Percentiles rank a stretch among this genome's conserved stretches.
These are phyloP conservation scores for Semotilus atromaculatus DNA, from an alignment of 2,797 vertebrate genomes.

Conservation along the genomic window DNA sequence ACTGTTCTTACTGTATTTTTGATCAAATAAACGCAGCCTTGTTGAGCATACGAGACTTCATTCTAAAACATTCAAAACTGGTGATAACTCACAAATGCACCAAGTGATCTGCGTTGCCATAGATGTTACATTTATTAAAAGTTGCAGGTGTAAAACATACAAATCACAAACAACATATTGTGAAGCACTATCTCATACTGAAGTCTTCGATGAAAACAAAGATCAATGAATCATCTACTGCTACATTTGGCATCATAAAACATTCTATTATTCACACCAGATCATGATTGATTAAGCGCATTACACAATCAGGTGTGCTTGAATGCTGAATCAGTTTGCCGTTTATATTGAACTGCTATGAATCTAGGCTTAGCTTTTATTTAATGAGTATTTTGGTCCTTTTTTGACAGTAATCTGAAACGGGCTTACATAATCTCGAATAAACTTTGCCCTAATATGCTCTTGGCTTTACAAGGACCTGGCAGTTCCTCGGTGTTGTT, in stretches of 20 bases:
- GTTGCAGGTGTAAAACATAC: slow-evolving; percentile 58
- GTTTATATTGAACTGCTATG: background rate
- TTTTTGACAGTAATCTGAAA: slow-evolving; percentile 26
- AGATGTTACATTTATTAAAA: slow-evolving; percentile 64
- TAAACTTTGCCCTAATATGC: background rate
- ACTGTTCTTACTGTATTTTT: background rate
- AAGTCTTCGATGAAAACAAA: slow-evolving; percentile 43
- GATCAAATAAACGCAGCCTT: background rate
- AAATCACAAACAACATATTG: slow-evolving; percentile 55
- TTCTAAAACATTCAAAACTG: background rate
- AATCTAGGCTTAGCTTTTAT: background rate
- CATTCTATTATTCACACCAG: slow-evolving; percentile 41
- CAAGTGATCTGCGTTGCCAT: slow-evolving; percentile 37
- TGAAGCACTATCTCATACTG: slow-evolving; percentile 51
- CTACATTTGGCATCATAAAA: slow-evolving; percentile 55
- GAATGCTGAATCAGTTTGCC: slow-evolving; percentile 30
- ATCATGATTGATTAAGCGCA: slow-evolving; percentile 46
- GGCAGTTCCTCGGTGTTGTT: slow-evolving; percentile 6
- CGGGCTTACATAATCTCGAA: background rate
- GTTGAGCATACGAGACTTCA: background rate
- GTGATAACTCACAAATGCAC: background rate
- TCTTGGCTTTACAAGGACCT: slow-evolving; percentile 9
- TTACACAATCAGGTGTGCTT: slow-evolving; percentile 22
- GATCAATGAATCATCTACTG: slow-evolving; percentile 46
- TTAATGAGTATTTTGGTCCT: slow-evolving; percentile 49